Conservation (phyloP, 2,113 vertebrate species). For the Alligator sinensis region DNA sequence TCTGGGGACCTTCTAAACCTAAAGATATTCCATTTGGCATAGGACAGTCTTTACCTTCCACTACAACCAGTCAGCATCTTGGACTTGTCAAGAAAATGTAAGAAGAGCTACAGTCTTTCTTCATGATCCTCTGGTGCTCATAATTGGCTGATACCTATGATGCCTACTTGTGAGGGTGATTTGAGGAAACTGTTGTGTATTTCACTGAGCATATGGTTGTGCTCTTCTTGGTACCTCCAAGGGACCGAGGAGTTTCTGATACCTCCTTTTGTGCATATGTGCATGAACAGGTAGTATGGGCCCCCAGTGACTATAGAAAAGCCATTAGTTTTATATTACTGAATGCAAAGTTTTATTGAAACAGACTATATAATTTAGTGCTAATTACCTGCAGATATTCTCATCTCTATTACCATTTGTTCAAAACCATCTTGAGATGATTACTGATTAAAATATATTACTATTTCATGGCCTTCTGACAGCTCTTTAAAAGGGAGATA, state of each 20-base stretch:
- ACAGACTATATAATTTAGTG: background rate
- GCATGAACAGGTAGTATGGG: background rate
- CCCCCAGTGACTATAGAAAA: background rate
- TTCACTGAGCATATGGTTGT: background rate
- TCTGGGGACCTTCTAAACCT: too few relatives aligned
- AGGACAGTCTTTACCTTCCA: background rate
- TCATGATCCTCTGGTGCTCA: background rate
- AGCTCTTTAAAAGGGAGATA: background rate
- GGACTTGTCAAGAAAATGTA: background rate
- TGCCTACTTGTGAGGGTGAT: too few relatives aligned
- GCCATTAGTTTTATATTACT: background rate
- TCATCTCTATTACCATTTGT: background rate
- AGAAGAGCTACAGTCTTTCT: background rate
- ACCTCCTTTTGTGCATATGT: background rate
- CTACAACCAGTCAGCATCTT: background rate
- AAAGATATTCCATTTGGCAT: too few relatives aligned
- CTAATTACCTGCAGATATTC: background rate
- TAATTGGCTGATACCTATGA: too few relatives aligned
- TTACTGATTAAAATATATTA: background rate
- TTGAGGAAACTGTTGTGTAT: too few relatives aligned
- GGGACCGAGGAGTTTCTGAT: background rate
- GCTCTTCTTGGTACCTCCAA: background rate
- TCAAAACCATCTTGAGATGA: background rate
- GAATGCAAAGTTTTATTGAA: rapidly evolving
- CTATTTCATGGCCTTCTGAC: background rate